Percentiles rank a stretch among this genome's conserved stretches.
These are phyloP conservation scores for Bryconaethiops microstoma DNA, from an alignment of 2,797 vertebrate species.

Conservation along the genomic window DNA sequence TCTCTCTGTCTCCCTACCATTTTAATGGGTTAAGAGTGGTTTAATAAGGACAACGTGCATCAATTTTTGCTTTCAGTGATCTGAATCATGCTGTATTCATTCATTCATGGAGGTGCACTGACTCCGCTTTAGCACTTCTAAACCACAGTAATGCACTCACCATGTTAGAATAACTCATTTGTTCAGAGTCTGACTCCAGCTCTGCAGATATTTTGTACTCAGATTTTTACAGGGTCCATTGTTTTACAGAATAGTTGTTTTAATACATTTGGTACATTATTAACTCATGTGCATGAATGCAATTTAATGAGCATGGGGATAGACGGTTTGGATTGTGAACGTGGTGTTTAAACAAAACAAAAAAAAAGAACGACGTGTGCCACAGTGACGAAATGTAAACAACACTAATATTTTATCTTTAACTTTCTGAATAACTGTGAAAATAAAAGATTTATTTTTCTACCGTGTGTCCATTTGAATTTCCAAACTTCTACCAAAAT, in stretches of 20 bases:
- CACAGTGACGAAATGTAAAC: not conserved
- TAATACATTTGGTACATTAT: slow-evolving; percentile 2
- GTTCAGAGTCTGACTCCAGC: not conserved
- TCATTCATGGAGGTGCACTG: not conserved
- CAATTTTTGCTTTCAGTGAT: no score
- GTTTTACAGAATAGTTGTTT: not conserved
- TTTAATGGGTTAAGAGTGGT: not conserved
- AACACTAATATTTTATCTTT: slow-evolving; percentile 14
- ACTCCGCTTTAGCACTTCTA: not conserved
- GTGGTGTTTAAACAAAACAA: not conserved
- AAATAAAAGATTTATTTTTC: slow-evolving; percentile 54
- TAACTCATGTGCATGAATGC: slow-evolving; percentile 9
- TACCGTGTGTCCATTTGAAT: not conserved
- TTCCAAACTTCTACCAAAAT: not conserved
- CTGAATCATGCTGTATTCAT: no score
- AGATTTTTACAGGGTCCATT: not conserved
- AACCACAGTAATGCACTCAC: not conserved
- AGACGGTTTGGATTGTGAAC: slow-evolving; percentile 15
- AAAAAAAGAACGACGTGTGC: not conserved
- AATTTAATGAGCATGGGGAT: slow-evolving; percentile 39
- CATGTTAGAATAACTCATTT: not conserved
- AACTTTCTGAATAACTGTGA: slow-evolving; percentile 47
- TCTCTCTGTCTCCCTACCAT: not conserved
- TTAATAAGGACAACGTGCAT: not conserved
- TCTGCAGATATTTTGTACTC: not conserved